A percentile compares a stretch with the other conserved stretches of the same genome.
Evolutionary conservation across 2,113 vertebrate species (phyloP).

Genomic region (Tetraodon nigroviridis): DNA sequence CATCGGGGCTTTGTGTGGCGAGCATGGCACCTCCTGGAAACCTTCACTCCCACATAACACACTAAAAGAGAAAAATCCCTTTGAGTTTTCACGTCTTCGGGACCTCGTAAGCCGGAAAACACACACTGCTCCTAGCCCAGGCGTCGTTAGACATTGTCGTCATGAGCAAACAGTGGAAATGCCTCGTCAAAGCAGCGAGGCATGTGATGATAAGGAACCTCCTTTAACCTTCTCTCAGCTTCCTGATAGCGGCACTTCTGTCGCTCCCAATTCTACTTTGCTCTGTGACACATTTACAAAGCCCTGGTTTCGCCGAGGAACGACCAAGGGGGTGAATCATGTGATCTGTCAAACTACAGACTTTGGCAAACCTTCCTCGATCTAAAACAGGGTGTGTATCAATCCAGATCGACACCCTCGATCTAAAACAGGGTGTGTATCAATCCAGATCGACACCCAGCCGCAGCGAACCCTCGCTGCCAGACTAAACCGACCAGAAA

Average conservation of each 20-base stretch:
- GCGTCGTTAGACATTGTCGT: neutral
- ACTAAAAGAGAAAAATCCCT: conserved; percentile 39
- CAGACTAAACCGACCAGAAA: too few relatives aligned
- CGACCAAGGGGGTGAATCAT: conserved; percentile 32
- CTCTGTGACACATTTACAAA: conserved; percentile 21
- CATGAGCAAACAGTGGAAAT: conserved; percentile 2
- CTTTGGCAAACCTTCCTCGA: conserved; percentile 27
- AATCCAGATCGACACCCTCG: too few relatives aligned
- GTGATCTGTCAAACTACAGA: conserved; percentile 49
- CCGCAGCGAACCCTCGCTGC: too few relatives aligned
- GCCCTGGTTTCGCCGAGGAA: conserved; percentile 28
- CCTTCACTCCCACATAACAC: conserved; percentile 70
- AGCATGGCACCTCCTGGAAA: conserved; percentile 77
- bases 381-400: neutral
- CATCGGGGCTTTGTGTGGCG: conserved; percentile 76
- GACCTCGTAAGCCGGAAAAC: neutral
- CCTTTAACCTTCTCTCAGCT: conserved; percentile 6
- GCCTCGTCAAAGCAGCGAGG: neutral
- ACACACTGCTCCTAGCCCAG: too few relatives aligned
- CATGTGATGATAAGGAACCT: conserved; percentile 34
- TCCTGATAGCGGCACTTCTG: neutral
- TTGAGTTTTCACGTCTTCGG: too few relatives aligned
- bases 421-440: too few relatives aligned
- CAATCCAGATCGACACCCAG: too few relatives aligned
- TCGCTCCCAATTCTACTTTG: neutral